These are phyloP conservation scores for Scaeva pyrastri DNA, from an alignment of 2,888 invertebrate genomes.

Conservation along the genomic window DNA sequence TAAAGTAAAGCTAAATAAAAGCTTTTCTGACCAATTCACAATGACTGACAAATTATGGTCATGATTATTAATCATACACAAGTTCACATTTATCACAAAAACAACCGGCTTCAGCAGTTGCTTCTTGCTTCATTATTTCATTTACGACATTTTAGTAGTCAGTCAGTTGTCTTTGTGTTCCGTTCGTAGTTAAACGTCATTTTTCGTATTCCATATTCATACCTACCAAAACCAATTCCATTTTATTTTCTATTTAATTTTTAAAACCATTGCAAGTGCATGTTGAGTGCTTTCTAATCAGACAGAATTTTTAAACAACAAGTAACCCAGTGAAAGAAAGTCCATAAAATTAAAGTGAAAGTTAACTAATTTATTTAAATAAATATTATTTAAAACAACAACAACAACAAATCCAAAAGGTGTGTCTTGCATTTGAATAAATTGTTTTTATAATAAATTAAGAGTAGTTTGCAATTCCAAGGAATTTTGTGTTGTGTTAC, in stretches of 20 bases:
- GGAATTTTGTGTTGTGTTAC: background rate
- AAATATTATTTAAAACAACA: background rate
- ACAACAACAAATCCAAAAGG: conserved; percentile 45
- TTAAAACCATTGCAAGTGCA: conserved; percentile 32
- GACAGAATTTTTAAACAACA: conserved; percentile 13
- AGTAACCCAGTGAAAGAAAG: background rate
- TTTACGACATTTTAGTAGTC: background rate
- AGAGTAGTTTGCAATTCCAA: background rate
- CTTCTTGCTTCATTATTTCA: conserved; percentile 26
- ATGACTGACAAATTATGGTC: background rate
- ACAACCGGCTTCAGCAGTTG: conserved; percentile 10
- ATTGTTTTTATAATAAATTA: conserved; percentile 7
- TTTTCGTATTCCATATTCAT: background rate
- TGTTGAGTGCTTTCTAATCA: conserved; percentile 33
- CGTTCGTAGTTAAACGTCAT: background rate
- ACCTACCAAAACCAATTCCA: background rate
- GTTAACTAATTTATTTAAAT: background rate
- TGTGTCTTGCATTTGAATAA: conserved; percentile 46
- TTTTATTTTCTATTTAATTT: conserved; percentile 13
- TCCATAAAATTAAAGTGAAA: conserved; percentile 39
- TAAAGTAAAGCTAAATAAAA: background rate
- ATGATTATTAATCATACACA: background rate
- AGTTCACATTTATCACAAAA: background rate
- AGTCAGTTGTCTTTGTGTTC: conserved; percentile 38
- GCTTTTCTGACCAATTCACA: conserved; percentile 19